These are phyloP conservation scores for Lypha dubia DNA, from an alignment of 2,888 invertebrate genomes.

Conservation along the genomic window DNA sequence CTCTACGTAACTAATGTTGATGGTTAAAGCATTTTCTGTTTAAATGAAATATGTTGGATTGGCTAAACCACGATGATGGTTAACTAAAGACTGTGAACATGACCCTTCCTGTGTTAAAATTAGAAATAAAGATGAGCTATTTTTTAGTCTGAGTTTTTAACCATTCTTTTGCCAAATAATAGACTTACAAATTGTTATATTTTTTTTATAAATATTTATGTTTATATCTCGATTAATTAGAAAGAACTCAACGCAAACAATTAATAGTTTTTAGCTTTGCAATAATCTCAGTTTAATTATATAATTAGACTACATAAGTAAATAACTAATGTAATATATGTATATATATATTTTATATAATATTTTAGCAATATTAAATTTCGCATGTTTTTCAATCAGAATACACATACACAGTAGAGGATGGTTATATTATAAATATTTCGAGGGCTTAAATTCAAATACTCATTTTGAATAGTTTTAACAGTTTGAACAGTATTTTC, in stretches of 20 bases:
- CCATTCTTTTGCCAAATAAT: neutral
- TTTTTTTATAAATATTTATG: conserved; percentile 5
- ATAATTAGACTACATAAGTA: conserved; percentile 59
- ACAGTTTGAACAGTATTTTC: conserved; percentile 62
- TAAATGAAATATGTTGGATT: too few relatives aligned
- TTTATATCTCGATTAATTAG: conserved; percentile 25
- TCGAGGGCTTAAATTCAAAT: conserved; percentile 3
- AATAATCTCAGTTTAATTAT: conserved; percentile 39
- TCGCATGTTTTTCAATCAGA: neutral
- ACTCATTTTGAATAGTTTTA: conserved; percentile 46
- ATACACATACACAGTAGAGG: conserved; percentile 6
- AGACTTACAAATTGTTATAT: neutral
- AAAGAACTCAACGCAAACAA: conserved; percentile 69
- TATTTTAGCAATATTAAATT: conserved; percentile 49
- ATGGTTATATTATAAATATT: conserved; percentile 5
- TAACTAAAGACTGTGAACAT: too few relatives aligned
- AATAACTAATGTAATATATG: conserved; percentile 57
- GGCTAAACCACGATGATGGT: too few relatives aligned
- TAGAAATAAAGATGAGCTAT: conserved; percentile 6
- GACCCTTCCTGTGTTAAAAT: too few relatives aligned
- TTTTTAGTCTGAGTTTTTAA: neutral
- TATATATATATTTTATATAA: conserved; percentile 34
- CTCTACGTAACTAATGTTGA: neutral
- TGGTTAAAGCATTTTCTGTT: too few relatives aligned
- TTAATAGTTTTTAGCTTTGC: conserved; percentile 54